Evolutionary conservation across 2,888 invertebrate genomes (phyloP).

Genomic region (Neelides folsomi): DNA sequence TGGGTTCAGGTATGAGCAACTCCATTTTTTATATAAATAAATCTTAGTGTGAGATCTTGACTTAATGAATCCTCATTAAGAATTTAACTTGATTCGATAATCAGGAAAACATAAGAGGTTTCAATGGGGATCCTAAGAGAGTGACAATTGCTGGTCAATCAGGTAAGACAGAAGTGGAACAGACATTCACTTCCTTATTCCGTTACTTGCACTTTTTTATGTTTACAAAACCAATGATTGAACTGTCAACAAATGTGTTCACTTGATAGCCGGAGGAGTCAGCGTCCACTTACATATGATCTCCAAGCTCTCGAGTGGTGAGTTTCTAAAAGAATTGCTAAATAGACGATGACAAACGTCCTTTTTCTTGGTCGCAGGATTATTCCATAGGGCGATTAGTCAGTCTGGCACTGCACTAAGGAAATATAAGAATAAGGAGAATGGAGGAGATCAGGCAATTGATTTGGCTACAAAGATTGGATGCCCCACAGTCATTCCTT

Average conservation of each 20-base stretch:
- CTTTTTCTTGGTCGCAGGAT: neutral
- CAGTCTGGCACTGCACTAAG: slow-evolving; percentile 9
- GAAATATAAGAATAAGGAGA: slow-evolving; percentile 1
- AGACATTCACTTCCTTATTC: neutral
- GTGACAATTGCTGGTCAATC: slow-evolving; percentile 2
- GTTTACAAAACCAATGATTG: neutral
- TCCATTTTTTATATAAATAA: no score
- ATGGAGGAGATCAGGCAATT: slow-evolving; percentile 5
- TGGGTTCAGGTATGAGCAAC: slow-evolving; percentile 1
- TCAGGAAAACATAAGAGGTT: slow-evolving; percentile 1
- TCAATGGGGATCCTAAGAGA: neutral
- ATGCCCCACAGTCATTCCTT: slow-evolving; percentile 6
- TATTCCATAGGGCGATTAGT: slow-evolving; percentile 7
- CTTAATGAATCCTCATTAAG: neutral
- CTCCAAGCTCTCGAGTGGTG: slow-evolving; percentile 5
- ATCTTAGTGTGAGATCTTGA: no score
- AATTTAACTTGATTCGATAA: neutral
- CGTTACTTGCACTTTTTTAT: neutral
- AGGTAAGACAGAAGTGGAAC: no score
- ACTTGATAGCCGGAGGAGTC: slow-evolving; percentile 2
- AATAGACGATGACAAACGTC: neutral
- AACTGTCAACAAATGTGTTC: neutral
- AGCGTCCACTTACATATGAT: slow-evolving; percentile 7
- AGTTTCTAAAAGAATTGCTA: neutral
- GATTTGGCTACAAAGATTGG: slow-evolving; percentile 4